Conservation (phyloP, 2,888 invertebrate genomes). For the Pollenia amentaria region DNA sequence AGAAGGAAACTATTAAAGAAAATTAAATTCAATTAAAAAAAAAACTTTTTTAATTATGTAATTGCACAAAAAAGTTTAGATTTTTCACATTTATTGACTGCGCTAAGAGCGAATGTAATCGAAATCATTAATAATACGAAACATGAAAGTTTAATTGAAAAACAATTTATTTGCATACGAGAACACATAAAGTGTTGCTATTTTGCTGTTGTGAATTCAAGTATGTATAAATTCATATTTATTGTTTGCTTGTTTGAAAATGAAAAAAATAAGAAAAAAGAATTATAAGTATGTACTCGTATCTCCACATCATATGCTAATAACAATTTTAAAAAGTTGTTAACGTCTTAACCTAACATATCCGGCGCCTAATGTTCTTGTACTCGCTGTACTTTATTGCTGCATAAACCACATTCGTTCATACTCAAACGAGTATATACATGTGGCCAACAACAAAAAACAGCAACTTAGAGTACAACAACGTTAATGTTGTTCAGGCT, state of each 20-base stretch:
- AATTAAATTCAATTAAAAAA: too few species aligned
- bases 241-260: constrained; percentile 22
- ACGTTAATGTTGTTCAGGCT: constrained; percentile 55
- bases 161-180: constrained; percentile 31
- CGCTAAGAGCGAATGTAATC: constrained; percentile 43
- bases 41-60: too few species aligned
- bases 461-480: constrained; percentile 8
- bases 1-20: too few species aligned
- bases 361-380: constrained; percentile 80
- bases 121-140: constrained; percentile 53
- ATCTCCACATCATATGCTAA: constrained; percentile 69
- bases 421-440: constrained; percentile 39
- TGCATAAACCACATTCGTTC: constrained; percentile 52
- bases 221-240: constrained; percentile 56
- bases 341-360: constrained; percentile 78
- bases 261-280: constrained; percentile 5
- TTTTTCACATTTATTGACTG: neutral
- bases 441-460: constrained; percentile 69
- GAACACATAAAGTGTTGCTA: constrained; percentile 9
- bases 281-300: neutral
- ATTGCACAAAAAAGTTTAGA: constrained; percentile 5
- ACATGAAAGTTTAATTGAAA: constrained; percentile 54
- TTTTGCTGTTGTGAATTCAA: neutral
- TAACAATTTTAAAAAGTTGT: constrained; percentile 74
- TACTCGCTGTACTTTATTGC: constrained; percentile 69